Evolutionary conservation across 23 tunicate species (phyloP), one percentile per base, ranked within the genome.

Genomic region (Ascidia mentula): DNA sequence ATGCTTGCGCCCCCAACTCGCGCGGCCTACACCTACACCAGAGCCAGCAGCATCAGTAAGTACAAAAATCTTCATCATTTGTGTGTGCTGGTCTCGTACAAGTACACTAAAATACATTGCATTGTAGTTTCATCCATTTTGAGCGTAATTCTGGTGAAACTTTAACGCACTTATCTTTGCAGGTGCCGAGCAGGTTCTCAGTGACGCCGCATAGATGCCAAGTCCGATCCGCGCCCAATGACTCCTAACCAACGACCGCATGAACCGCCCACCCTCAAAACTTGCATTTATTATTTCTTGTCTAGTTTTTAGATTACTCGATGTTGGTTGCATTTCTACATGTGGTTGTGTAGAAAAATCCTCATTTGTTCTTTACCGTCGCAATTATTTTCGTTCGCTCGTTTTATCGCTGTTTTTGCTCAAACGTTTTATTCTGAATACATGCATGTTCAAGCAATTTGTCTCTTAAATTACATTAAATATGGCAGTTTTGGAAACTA

Each of bases 281-380:
- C 65, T 28, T 28, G 65, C 22, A 9, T 53, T 53, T 28, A 26
- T 53, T 3, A 5, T 53, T 53, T 53, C 13, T 9, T 28, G 65
- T 53, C 1, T 53, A 5, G 22, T 53, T 3, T 1, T 26, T 53
- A 53, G 65, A 53, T 53, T 53, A 53, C 24, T 53, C 24, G 7
- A 53, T 53, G 65, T 53, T 53, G 65, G 65, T 28, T 53, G 65
- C 65, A 53, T 53, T 53, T 53, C 24, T 53, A 53, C 65, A 28
- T 53, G 65, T 53, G 65, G 65, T 53, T 53, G 65, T 53, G 24
- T 9, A 53, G 7, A 9, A 53, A 53, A 53, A 5, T 53, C 13
- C 65, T 53, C 65, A 20, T 3, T 20, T 53, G 65, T 53, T 53
- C 7, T 53, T 53, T 53, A 28, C 24, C 24, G 28, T 53, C 65